phyloP scores from a whole-genome alignment of 2,888 invertebrate genomes.

The Cephonodes hylas region DNA sequence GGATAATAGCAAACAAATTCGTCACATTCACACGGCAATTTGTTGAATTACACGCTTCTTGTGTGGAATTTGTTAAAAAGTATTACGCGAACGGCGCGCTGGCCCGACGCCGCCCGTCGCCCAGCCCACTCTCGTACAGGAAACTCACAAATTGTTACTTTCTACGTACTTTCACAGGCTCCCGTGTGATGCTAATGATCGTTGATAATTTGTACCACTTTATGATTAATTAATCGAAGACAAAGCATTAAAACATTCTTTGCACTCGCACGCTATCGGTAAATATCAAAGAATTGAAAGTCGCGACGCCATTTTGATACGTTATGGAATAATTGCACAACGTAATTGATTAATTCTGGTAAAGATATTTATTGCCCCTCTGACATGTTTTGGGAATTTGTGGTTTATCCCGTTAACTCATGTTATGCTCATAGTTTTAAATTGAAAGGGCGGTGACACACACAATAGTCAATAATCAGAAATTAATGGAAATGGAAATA shows the following conservation, averaged over 20 bases:
- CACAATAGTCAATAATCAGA: no score
- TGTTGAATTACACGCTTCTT: constrained; percentile 31
- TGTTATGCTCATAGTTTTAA: no score
- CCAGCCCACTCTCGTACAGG: no score
- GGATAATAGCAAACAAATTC: constrained; percentile 24
- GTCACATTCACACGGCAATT: constrained; percentile 33
- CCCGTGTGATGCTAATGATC: constrained; percentile 7
- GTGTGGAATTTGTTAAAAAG: constrained; percentile 14
- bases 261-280: background rate
- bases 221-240: constrained; percentile 8
- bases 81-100: constrained; percentile 2
- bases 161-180: constrained; percentile 11
- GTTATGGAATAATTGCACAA: background rate
- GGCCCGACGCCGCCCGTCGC: no score
- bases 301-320: background rate
- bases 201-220: constrained; percentile 5
- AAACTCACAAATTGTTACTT: background rate
- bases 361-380: background rate
- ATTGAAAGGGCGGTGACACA: no score
- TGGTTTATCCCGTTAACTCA: background rate
- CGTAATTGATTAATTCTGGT: background rate
- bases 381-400: background rate
- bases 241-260: background rate
- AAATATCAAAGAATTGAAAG: constrained; percentile 3
- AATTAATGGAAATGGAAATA: no score